Percentiles rank a stretch among this genome's conserved stretches.
phyloP scores from a whole-genome alignment of 1,140 invertebrate species.

The Heterodera schachtii region DNA sequence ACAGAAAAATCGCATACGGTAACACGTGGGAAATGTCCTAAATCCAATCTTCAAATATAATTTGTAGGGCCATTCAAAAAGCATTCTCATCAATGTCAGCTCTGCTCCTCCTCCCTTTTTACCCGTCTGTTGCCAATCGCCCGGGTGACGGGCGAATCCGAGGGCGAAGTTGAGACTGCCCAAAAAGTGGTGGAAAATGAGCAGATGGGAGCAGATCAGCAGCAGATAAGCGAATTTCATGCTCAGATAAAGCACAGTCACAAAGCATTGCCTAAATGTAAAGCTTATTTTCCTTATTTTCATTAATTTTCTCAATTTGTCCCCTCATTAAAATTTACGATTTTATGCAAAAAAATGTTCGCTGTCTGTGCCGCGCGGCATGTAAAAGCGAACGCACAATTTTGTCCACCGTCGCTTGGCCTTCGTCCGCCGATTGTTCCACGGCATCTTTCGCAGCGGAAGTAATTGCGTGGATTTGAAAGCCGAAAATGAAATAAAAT shows the following conservation, averaged over 20 bases:
- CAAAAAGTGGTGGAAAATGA: conserved; percentile 51
- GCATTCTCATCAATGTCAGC: no score
- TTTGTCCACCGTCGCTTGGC: conserved; percentile 34
- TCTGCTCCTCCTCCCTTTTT: no score
- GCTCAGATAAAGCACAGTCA: conserved; percentile 47
- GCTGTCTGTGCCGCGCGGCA: conserved; percentile 38
- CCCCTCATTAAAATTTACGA: neutral
- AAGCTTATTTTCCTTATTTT: neutral
- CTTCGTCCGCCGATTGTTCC: conserved; percentile 34
- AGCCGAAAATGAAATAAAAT: conserved; percentile 10
- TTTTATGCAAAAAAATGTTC: conserved; percentile 8
- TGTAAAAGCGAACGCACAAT: conserved; percentile 49
- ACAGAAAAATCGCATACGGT: conserved; percentile 57
- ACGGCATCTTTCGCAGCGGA: conserved; percentile 38
- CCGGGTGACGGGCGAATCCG: conserved; percentile 35
- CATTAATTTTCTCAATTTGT: neutral
- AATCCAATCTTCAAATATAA: no score
- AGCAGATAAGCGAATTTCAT: conserved; percentile 57
- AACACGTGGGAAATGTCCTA: conserved; percentile 52
- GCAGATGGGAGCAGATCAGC: conserved; percentile 50
- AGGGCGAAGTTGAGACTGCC: conserved; percentile 52
- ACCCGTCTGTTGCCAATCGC: conserved; percentile 48
- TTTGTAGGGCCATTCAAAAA: neutral
- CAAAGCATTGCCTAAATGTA: conserved; percentile 48
- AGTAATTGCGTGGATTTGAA: conserved; percentile 50